Base-by-base conservation (phyloP, 2,113 vertebrate genomes). In the Oophaga pumilio region DNA sequence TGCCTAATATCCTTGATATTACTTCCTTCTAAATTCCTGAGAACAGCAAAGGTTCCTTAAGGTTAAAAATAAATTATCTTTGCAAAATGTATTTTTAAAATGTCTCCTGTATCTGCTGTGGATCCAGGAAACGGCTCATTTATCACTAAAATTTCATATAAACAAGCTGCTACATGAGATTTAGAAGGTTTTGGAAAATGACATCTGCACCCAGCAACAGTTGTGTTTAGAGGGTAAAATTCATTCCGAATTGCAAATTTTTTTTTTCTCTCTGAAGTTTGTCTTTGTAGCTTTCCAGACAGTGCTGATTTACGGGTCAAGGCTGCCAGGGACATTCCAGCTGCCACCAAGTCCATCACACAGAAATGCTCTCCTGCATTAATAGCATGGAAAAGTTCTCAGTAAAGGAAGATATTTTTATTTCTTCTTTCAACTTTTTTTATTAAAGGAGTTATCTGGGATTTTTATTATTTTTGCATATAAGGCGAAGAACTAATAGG, bases 331-430 rank as follows among this genome's bases (percentile, higher is more conserved):
- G 62, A 66, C 33, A 18, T 18, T 68, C 20, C 80, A 53, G 62
- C 80, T 82, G 80, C 60, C 62, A 82, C 80, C 80, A 68, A 49
- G 43, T 22, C 59, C 62, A 15, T 82, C 80, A 82, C 43, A 66
- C 49, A 68, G 49, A 33, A 74, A 17, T 20, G 33, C 64, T 66
- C 80, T 50, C 20, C 17, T 24, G 62, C 12, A 50, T 62, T 49
- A 26, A 18, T 43, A 62, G 22, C n/a, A 62, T 81, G 57, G 57
- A n/a, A 62, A 33, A 62, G 28, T 33, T 22, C 14, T 28, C n/a
- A 60, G 56, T 1, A 12, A 14, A 15, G 24, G 78, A 62, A 80
- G 59, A 43, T 13, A 28, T 11, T 7, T 53, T 24, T n/a, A 50
- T 26, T 68, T 68, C 24, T 26, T 68, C 2, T 26, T 3, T 26